Conservation (phyloP, 2,888 invertebrate genomes). For the Sylvicola fuscatus region DNA sequence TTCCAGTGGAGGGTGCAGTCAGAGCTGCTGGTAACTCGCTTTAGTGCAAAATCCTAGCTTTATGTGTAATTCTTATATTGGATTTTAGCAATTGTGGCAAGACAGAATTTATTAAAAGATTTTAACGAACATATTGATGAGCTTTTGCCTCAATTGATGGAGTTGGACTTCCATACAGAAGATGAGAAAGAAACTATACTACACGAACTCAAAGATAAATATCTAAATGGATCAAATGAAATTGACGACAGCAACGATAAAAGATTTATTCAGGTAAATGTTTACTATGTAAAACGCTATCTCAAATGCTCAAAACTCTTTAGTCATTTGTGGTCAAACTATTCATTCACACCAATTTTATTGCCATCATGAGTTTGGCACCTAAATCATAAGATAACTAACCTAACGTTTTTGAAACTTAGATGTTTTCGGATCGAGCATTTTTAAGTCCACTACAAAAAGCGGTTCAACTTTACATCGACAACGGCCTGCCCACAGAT, state of each 20-base stretch:
- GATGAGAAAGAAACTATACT: conserved; percentile 8
- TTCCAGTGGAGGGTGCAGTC: conserved; percentile 29
- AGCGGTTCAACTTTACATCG: conserved; percentile 13
- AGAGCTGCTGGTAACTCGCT: conserved; percentile 21
- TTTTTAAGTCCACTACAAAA: conserved; percentile 28
- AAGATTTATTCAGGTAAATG: conserved; percentile 14
- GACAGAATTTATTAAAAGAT: conserved; percentile 12
- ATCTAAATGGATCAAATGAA: conserved; percentile 14
- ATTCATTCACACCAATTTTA: too few relatives aligned
- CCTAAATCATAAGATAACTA: not conserved
- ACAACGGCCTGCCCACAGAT: conserved; percentile 10
- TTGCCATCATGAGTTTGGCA: too few relatives aligned
- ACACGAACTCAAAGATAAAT: conserved; percentile 9
- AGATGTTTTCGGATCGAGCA: conserved; percentile 29
- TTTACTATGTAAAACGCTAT: too few relatives aligned
- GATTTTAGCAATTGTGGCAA: conserved; percentile 16
- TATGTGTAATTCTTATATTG: not conserved
- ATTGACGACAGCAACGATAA: conserved; percentile 13
- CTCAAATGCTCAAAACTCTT: too few relatives aligned
- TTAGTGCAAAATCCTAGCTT: not conserved
- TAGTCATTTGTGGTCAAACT: too few relatives aligned
- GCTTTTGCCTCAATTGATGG: conserved; percentile 16
- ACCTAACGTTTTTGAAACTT: conserved; percentile 5
- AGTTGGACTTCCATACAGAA: conserved; percentile 11
- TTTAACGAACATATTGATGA: conserved; percentile 18